A percentile compares a stretch with the other conserved stretches of the same genome.
Evolutionary conservation across 1,140 invertebrate species (phyloP).

Genomic region (Zaprionus lachaisei): DNA sequence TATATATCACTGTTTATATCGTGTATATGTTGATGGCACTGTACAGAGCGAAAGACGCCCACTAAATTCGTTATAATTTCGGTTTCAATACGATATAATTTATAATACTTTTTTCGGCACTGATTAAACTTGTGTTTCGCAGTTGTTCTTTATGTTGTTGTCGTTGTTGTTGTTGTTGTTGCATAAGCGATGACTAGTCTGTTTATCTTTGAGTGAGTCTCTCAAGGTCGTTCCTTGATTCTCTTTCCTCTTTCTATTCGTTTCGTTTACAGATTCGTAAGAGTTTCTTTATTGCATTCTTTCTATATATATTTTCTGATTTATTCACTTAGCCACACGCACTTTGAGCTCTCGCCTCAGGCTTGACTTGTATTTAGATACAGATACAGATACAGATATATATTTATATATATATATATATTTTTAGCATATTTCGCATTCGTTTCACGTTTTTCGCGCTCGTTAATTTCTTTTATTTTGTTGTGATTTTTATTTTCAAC

Average conservation of each 20-base stretch:
- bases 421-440: conserved; percentile 36
- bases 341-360: conserved; percentile 11
- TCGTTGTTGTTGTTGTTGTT: conserved; percentile 17
- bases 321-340: conserved; percentile 7
- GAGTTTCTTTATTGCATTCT: conserved; percentile 4
- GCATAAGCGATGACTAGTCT: conserved; percentile 59
- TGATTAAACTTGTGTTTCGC: conserved; percentile 49
- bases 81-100: conserved; percentile 51
- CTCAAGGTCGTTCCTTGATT: conserved; percentile 64
- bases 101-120: conserved; percentile 69
- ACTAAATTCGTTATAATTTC: conserved; percentile 68
- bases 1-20: conserved; percentile 44
- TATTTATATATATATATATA: conserved; percentile 6
- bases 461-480: conserved; percentile 53
- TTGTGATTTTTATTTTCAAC: conserved; percentile 1
- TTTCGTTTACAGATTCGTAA: conserved; percentile 8
- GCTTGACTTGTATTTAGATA: conserved; percentile 1
- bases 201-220: conserved; percentile 57
- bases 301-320: neutral
- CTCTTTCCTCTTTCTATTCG: neutral
- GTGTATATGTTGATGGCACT: conserved; percentile 61
- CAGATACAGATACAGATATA: neutral
- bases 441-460: conserved; percentile 58
- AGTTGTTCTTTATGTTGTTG: conserved; percentile 31
- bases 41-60: conserved; percentile 50